phyloP scores from a whole-genome alignment of 2,888 invertebrate genomes.

The Plagodis dolabraria region DNA sequence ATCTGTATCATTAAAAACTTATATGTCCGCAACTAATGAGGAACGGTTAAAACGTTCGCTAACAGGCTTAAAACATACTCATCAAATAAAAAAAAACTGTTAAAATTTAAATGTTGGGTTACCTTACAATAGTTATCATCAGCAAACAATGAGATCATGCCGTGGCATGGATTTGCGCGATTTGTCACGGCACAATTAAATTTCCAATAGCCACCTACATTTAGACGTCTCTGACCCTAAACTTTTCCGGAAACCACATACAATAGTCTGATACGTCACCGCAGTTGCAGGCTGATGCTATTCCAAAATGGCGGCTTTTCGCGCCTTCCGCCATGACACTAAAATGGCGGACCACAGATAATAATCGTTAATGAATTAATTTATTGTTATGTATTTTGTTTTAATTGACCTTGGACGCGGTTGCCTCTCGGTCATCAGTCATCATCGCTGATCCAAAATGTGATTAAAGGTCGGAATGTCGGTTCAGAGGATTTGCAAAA shows the following conservation, averaged over 20 bases:
- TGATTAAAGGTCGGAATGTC: constrained; percentile 70
- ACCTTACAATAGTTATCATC: not conserved
- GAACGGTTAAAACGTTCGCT: constrained; percentile 7
- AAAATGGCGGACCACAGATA: constrained; percentile 35
- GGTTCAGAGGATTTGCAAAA: constrained; percentile 76
- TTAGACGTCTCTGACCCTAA: constrained; percentile 62
- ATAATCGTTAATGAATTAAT: constrained; percentile 61
- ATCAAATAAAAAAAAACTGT: no score
- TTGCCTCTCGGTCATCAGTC: constrained; percentile 66
- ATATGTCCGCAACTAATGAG: constrained; percentile 20
- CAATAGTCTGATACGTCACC: constrained; percentile 55
- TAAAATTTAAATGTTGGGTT: no score
- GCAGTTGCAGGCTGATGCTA: constrained; percentile 29
- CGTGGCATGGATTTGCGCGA: constrained; percentile 15
- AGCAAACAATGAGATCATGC: constrained; percentile 8
- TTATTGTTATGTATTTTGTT: constrained; percentile 63
- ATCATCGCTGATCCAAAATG: constrained; percentile 65
- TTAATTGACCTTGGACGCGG: constrained; percentile 74
- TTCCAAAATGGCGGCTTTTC: constrained; percentile 56
- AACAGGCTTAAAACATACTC: not conserved
- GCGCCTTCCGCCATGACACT: constrained; percentile 48
- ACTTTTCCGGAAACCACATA: constrained; percentile 75
- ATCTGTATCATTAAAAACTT: constrained; percentile 39
- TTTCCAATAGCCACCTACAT: constrained; percentile 35
- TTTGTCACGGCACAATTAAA: constrained; percentile 19